phyloP scores from a whole-genome alignment of 2,797 vertebrate species.

The Girardinus metallicus region DNA sequence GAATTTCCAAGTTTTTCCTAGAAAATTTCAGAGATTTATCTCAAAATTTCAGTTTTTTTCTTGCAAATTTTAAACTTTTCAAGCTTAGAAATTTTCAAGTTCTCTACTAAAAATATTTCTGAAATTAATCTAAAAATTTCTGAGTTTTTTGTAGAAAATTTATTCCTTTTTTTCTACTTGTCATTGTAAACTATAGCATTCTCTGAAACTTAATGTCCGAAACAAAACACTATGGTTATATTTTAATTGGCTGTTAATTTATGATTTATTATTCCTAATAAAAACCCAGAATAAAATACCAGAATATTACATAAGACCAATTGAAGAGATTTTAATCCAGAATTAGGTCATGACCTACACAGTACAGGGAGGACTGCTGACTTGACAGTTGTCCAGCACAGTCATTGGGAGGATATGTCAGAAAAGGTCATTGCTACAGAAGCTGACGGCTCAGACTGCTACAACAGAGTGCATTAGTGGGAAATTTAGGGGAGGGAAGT shows the following conservation, averaged over 20 bases:
- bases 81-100: no score
- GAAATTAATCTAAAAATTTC: no score
- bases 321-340: no score
- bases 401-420: not conserved
- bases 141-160: no score
- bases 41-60: no score
- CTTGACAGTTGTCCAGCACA: not conserved
- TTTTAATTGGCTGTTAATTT: not conserved
- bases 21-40: no score
- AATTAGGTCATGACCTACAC: not conserved
- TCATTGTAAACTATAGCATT: not conserved
- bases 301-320: not conserved
- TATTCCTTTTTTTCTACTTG: no score
- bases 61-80: no score
- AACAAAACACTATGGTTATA: not conserved
- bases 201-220: not conserved
- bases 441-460: not conserved
- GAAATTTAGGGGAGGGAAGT: not conserved
- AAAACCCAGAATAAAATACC: not conserved
- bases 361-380: constrained; percentile 2
- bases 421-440: not conserved
- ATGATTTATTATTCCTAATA: not conserved
- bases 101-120: no score
- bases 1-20: no score
- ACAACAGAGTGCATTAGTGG: not conserved